Conservation (phyloP, 1,140 invertebrate species). For the Zophobas atratus region DNA sequence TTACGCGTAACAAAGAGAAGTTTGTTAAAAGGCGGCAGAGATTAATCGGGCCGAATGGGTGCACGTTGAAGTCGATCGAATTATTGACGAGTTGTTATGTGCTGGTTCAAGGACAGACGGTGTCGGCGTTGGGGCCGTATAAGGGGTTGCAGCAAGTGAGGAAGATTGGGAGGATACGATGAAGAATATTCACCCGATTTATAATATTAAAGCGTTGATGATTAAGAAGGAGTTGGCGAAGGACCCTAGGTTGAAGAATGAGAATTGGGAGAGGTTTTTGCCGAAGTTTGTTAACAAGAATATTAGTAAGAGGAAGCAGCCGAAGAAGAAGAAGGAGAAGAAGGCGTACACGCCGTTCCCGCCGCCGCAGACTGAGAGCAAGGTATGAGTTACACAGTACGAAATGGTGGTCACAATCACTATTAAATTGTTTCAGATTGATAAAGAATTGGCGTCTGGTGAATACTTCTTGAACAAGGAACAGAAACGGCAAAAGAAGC, state of each 20-base stretch:
- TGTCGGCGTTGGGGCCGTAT: conserved; percentile 95
- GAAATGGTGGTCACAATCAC: conserved; percentile 9
- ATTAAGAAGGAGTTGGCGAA: conserved; percentile 96
- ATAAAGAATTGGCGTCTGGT: conserved; percentile 93
- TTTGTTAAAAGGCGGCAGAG: conserved; percentile 97
- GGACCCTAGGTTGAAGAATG: conserved; percentile 92
- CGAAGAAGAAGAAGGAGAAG: conserved; percentile 89
- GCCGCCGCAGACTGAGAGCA: conserved; percentile 92
- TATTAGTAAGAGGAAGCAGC: conserved; percentile 87
- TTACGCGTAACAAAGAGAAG: conserved; percentile 94
- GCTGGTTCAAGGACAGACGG: conserved; percentile 98
- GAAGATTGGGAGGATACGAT: conserved; percentile 96
- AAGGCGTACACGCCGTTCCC: conserved; percentile 98
- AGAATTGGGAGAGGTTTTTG: conserved; percentile 98
- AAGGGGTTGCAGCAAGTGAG: conserved; percentile 94
- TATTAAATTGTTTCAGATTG: conserved; percentile 72
- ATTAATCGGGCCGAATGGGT: conserved; percentile 96
- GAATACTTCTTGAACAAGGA: conserved; percentile 96
- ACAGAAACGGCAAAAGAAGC: conserved; percentile 81
- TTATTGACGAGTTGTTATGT: conserved; percentile 98
- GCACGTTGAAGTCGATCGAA: conserved; percentile 98
- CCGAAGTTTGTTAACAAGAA: conserved; percentile 97
- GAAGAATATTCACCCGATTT: conserved; percentile 99
- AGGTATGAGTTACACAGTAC: conserved; percentile 67
- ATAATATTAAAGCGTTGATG: conserved; percentile 99